Percentiles rank a stretch among this genome's conserved stretches.
Conservation (phyloP, 1,140 invertebrate genomes). For the Cotesia typhae region DNA sequence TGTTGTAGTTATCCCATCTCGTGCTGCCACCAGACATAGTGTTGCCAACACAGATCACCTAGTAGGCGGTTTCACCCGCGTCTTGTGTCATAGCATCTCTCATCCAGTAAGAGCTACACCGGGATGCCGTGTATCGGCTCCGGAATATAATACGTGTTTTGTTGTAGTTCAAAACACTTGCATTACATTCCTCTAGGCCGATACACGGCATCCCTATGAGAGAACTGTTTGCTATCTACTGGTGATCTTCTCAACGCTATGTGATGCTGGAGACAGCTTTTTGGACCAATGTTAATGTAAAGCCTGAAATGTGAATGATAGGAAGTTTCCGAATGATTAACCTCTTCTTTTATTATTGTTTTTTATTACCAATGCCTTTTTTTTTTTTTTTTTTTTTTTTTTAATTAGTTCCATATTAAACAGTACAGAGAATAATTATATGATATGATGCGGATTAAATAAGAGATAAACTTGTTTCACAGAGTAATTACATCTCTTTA, state of each 20-base stretch:
- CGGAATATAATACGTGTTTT: conserved; percentile 37
- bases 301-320: not conserved
- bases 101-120: conserved; percentile 37
- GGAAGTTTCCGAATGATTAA: not conserved
- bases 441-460: too few species aligned
- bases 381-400: too few species aligned
- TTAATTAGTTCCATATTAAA: too few species aligned
- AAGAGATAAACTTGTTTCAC: too few species aligned
- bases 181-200: conserved; percentile 35
- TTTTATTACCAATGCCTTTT: too few species aligned
- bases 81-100: conserved; percentile 29
- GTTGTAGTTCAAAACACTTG: conserved; percentile 33
- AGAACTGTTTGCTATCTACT: conserved; percentile 39
- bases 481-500: too few species aligned
- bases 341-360: too few species aligned
- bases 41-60: conserved; percentile 8
- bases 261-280: conserved; percentile 18
- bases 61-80: not conserved
- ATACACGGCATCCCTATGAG: conserved; percentile 40
- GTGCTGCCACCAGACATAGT: not conserved
- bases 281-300: too few species aligned
- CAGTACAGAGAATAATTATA: too few species aligned
- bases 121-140: conserved; percentile 38
- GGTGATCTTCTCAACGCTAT: conserved; percentile 37
- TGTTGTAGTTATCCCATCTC: too few species aligned